These are phyloP conservation scores for Spea bombifrons DNA, from an alignment of 2,113 vertebrate species.

Conservation along the genomic window DNA sequence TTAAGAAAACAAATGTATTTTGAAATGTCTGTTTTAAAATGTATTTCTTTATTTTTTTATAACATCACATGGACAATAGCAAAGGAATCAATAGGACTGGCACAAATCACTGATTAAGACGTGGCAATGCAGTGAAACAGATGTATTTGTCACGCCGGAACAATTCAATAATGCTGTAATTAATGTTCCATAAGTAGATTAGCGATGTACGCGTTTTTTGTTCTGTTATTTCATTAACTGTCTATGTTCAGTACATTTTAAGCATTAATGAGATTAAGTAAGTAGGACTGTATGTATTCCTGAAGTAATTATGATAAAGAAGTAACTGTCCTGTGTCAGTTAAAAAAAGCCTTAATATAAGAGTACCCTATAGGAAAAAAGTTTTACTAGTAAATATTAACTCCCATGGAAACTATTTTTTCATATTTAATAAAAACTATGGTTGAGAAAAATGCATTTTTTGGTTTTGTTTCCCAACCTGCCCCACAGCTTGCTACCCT, in stretches of 20 bases:
- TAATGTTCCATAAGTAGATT: conserved; percentile 20
- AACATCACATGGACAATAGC: not conserved
- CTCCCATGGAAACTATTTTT: too few relatives aligned
- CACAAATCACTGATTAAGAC: conserved; percentile 24
- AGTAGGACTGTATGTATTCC: not conserved
- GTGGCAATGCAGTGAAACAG: conserved; percentile 7
- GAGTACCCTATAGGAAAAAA: too few relatives aligned
- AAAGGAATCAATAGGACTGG: conserved; percentile 8
- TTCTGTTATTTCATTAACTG: not conserved
- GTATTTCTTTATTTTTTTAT: not conserved
- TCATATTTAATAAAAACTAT: too few relatives aligned
- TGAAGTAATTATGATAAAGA: not conserved
- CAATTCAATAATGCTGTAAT: conserved; percentile 10
- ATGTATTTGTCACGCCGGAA: conserved; percentile 22
- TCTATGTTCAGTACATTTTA: not conserved
- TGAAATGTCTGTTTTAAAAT: too few relatives aligned
- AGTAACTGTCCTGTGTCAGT: too few relatives aligned
- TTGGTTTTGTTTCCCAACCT: too few relatives aligned
- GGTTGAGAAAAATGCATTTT: too few relatives aligned
- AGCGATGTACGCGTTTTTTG: not conserved
- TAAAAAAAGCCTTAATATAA: too few relatives aligned
- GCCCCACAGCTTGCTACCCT: too few relatives aligned
- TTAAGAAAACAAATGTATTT: too few relatives aligned
- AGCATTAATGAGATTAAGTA: not conserved
- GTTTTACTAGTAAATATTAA: too few relatives aligned